Base-by-base conservation (phyloP, 2,113 vertebrate genomes). In the Perccottus glenii region DNA sequence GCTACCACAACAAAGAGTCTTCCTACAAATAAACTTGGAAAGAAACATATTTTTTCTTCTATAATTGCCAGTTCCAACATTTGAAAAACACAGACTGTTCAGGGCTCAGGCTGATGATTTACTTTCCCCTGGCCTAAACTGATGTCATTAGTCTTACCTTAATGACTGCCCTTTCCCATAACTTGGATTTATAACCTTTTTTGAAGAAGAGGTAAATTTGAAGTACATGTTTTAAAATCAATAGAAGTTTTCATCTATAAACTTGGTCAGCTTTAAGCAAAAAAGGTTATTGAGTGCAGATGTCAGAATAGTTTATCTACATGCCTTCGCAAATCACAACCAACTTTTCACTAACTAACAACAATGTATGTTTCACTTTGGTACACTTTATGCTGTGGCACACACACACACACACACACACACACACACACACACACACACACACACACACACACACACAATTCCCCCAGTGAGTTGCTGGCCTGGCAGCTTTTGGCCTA, bases 31-130 rank as follows among this genome's bases (percentile, higher is more conserved):
- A 27, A 27, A 27, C 19, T 27, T 27, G 19, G 19, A 27, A 27
- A 27, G 19, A 27, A 27, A 27, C 19, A n/a, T 3, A 27, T 27
- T 27, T 27, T 27, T 27, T 27, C 19, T 27, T 27, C 3, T 27
- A 2, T 27, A 12, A 11, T 5, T 32, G 10, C 9, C 9, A 5
- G 12, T 33, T 5, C 5, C 50, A 10, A 52, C 2, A 19, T 33
- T 5, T 0, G 5, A 9, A 27, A 51, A 51, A 32, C 50, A 5
- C 10, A 11, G 50, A 11, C 19, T 52, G 19, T 33, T 75, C 79
- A 59, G 75, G 9, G 1, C 32, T 69, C 64, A n/a, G 66, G 81
- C 79, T 80, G 73, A 88, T 79, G 72, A 82, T 85, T 85, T 70
- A 83, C 77, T 42, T 27, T 42, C 51, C 43, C 67, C 40, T 43